Conservation (phyloP, 2,888 invertebrate species). For the Syrphus vitripennis region DNA sequence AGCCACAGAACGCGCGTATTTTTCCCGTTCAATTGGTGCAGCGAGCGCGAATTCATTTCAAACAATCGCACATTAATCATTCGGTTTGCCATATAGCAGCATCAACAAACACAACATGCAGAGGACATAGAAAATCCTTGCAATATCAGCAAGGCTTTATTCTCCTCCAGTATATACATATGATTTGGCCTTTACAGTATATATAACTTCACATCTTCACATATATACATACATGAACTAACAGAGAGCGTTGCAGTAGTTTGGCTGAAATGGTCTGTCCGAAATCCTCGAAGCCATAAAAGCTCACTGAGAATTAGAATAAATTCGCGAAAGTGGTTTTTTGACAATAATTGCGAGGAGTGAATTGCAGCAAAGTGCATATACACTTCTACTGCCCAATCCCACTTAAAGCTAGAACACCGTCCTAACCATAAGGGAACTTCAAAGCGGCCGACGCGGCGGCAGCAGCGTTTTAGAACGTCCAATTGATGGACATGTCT, state of each 20-base stretch:
- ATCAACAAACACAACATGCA: constrained; percentile 63
- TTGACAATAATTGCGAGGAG: constrained; percentile 71
- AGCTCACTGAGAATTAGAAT: constrained; percentile 71
- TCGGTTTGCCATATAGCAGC: constrained; percentile 58
- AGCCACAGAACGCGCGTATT: constrained; percentile 70
- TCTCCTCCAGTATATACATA: background rate
- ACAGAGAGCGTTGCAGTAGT: constrained; percentile 9
- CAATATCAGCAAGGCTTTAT: constrained; percentile 33
- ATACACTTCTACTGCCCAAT: background rate
- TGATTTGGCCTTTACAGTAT: background rate
- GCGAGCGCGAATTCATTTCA: constrained; percentile 68
- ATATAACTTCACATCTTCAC: background rate
- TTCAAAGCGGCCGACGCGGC: constrained; percentile 29
- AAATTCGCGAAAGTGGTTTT: constrained; percentile 71
- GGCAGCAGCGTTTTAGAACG: constrained; percentile 39
- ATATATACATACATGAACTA: background rate
- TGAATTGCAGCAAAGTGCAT: constrained; percentile 56
- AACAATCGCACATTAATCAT: constrained; percentile 72
- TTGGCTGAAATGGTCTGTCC: constrained; percentile 20
- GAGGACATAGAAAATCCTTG: constrained; percentile 60
- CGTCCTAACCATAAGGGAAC: constrained; percentile 49
- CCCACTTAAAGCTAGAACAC: background rate
- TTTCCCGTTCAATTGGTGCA: constrained; percentile 69
- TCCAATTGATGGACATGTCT: constrained; percentile 65
- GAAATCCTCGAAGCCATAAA: constrained; percentile 61